These are phyloP conservation scores for Samia ricini DNA, from an alignment of 1,140 invertebrate genomes.

Conservation along the genomic window DNA sequence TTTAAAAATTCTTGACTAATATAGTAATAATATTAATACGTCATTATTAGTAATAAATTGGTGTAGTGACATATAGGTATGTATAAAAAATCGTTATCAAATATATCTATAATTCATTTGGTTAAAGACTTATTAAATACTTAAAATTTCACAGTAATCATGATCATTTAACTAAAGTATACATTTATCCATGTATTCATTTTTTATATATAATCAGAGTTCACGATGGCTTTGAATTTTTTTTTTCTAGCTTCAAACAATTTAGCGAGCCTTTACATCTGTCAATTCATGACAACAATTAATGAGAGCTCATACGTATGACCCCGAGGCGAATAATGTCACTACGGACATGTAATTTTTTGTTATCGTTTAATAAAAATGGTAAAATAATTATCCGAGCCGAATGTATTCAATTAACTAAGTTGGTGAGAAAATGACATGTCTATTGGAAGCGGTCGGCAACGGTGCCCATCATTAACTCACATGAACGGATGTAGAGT, in stretches of 20 bases:
- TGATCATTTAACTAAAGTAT: too few species aligned
- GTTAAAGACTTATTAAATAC: too few species aligned
- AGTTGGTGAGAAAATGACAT: constrained; percentile 64
- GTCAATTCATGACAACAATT: constrained; percentile 7
- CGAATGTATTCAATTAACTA: constrained; percentile 58
- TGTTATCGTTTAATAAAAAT: constrained; percentile 28
- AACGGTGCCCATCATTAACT: constrained; percentile 43
- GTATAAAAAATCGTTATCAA: too few species aligned
- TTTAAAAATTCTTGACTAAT: too few species aligned
- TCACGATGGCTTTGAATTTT: too few species aligned
- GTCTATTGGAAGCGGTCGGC: constrained; percentile 40
- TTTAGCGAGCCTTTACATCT: background rate
- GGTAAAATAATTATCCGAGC: constrained; percentile 42
- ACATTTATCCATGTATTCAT: too few species aligned
- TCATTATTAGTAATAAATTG: too few species aligned
- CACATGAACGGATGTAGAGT: constrained; percentile 13
- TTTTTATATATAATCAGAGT: too few species aligned
- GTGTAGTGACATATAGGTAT: too few species aligned
- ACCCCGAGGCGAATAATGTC: constrained; percentile 7
- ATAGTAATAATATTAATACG: too few species aligned
- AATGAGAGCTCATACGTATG: constrained; percentile 2
- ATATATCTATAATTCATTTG: too few species aligned
- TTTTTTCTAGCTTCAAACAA: background rate
- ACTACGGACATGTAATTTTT: constrained; percentile 26
- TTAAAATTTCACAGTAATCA: too few species aligned